These are phyloP conservation scores for Pristionchus arcanus DNA, from an alignment of 2,888 invertebrate species.

Conservation along the genomic window DNA sequence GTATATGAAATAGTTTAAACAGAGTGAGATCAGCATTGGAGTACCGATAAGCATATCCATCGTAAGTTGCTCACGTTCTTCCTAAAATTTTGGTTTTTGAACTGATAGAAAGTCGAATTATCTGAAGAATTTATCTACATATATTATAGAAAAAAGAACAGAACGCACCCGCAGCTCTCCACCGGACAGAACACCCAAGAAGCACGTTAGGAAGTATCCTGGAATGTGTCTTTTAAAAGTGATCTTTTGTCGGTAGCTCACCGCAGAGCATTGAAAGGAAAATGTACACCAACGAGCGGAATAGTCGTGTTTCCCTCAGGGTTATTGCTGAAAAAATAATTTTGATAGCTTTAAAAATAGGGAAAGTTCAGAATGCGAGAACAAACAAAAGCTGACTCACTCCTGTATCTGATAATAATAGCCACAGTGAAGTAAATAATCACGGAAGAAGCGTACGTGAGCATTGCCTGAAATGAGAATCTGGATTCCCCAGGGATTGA, in stretches of 20 bases:
- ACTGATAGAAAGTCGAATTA: too few species aligned
- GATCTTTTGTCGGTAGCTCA: background rate
- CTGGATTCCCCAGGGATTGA: too few species aligned
- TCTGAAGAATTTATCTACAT: background rate
- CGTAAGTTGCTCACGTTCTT: background rate
- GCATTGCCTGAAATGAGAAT: background rate
- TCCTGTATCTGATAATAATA: background rate
- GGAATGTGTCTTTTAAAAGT: background rate
- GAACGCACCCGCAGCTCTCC: background rate
- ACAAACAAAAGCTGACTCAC: background rate
- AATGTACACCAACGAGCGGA: background rate
- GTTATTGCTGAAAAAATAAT: background rate
- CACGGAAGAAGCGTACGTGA: background rate
- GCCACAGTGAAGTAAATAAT: background rate
- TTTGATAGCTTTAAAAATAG: background rate
- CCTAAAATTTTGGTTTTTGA: background rate
- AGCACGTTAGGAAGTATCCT: slow-evolving; percentile 35
- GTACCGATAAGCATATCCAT: slow-evolving; percentile 32
- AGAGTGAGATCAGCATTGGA: slow-evolving; percentile 14
- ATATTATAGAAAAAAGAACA: background rate
- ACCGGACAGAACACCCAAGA: background rate
- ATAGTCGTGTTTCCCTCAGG: background rate
- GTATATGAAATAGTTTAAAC: slow-evolving; percentile 31
- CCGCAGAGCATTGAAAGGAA: slow-evolving; percentile 18
- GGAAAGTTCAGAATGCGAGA: background rate